phyloP scores from a whole-genome alignment of 2,113 vertebrate species.

The Oryzias woworae region DNA sequence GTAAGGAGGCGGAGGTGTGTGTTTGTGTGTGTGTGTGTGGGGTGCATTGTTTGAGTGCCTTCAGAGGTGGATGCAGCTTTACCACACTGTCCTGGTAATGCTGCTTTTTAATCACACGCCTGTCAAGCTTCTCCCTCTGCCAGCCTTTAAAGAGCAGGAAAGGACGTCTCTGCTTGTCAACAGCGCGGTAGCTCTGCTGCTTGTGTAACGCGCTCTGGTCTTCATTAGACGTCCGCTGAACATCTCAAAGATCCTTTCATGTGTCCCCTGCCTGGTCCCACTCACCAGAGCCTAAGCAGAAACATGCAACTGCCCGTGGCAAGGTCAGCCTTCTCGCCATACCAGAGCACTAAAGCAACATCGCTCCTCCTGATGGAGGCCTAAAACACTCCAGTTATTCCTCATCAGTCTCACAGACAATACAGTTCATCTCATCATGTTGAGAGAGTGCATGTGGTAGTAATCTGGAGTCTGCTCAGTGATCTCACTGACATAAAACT shows the following conservation, averaged over 20 bases:
- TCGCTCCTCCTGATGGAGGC: constrained; percentile 60
- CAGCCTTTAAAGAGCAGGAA: constrained; percentile 30
- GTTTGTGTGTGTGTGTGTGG: not conserved
- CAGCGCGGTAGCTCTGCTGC: constrained; percentile 21
- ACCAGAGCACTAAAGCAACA: constrained; percentile 64
- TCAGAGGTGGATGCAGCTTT: constrained; percentile 17
- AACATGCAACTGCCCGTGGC: constrained; percentile 76
- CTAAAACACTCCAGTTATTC: constrained; percentile 52
- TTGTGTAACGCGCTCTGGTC: constrained; percentile 71
- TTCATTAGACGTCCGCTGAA: constrained; percentile 74
- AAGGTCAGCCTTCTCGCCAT: constrained; percentile 73
- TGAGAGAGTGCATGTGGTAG: constrained; percentile 59
- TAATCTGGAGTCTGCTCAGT: constrained; percentile 54
- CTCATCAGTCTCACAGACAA: constrained; percentile 71
- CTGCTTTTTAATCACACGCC: constrained; percentile 34
- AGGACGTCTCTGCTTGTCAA: constrained; percentile 29
- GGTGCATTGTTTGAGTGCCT: constrained; percentile 15
- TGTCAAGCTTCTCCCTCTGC: constrained; percentile 25
- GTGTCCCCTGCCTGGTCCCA: constrained; percentile 69
- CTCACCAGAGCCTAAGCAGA: constrained; percentile 77
- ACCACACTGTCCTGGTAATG: not conserved
- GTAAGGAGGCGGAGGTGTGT: not conserved
- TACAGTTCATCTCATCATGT: constrained; percentile 68
- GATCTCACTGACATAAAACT: constrained; percentile 62
- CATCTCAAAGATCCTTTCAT: constrained; percentile 77